phyloP scores from a whole-genome alignment of 2,888 invertebrate species.

The Harpalus rubripes region DNA sequence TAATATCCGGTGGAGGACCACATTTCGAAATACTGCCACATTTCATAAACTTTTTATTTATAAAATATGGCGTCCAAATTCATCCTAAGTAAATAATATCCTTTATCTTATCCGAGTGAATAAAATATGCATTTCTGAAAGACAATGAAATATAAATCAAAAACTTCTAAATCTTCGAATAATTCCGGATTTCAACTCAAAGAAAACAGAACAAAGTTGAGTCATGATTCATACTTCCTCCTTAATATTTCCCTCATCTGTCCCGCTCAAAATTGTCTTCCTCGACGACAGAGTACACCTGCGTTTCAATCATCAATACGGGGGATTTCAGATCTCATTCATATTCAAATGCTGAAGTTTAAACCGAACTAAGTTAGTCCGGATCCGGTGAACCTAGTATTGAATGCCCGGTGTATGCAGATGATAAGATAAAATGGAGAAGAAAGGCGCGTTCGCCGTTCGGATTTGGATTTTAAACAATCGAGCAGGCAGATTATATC shows the following conservation, averaged over 20 bases:
- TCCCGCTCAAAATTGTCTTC: constrained; percentile 8
- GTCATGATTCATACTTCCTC: background rate
- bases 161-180: constrained; percentile 60
- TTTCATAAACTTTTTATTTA: too few relatives aligned
- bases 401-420: constrained; percentile 46
- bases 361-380: constrained; percentile 59
- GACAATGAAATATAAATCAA: constrained; percentile 64
- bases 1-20: too few relatives aligned
- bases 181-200: constrained; percentile 57
- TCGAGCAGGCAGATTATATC: constrained; percentile 48
- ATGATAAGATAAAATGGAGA: constrained; percentile 50
- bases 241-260: background rate
- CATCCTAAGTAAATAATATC: constrained; percentile 3
- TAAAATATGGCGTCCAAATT: background rate
- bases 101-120: constrained; percentile 20
- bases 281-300: constrained; percentile 60
- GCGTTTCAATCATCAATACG: constrained; percentile 62
- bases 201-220: constrained; percentile 45
- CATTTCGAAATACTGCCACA: too few relatives aligned
- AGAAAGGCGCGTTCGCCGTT: constrained; percentile 23
- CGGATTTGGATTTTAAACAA: constrained; percentile 31
- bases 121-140: constrained; percentile 56
- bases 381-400: constrained; percentile 56
- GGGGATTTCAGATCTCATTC: constrained; percentile 60
- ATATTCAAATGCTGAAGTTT: constrained; percentile 63